phyloP scores from a whole-genome alignment of 2,797 vertebrate genomes.

The Okamejei kenojei region DNA sequence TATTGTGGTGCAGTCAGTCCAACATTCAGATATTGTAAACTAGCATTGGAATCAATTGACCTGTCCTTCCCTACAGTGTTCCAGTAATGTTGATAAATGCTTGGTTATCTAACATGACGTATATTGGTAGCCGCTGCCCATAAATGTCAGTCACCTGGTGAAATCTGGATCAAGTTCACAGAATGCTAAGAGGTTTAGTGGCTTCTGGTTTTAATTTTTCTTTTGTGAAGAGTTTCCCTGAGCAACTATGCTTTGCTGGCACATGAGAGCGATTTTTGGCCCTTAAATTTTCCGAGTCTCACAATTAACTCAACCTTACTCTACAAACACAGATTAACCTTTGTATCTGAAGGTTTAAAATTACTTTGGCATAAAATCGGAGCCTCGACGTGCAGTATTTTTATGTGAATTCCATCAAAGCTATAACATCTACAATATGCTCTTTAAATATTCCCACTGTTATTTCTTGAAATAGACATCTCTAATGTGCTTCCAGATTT shows the following conservation, averaged over 20 bases:
- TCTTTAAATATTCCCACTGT: neutral
- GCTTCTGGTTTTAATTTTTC: neutral
- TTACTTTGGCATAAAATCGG: neutral
- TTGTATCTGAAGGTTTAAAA: neutral
- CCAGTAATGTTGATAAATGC: neutral
- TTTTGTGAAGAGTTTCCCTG: neutral
- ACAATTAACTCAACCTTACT: neutral
- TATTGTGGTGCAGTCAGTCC: neutral
- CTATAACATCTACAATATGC: neutral
- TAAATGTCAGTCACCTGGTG: neutral
- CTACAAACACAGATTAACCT: neutral
- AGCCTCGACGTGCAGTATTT: neutral
- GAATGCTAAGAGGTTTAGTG: neutral
- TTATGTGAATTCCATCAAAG: neutral
- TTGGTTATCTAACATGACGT: neutral
- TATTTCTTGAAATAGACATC: neutral
- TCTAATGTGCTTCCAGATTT: neutral
- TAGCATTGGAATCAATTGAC: neutral
- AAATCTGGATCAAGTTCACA: neutral
- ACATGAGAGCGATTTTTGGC: neutral
- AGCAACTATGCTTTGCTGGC: neutral
- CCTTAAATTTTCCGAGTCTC: neutral
- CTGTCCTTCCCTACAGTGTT: neutral
- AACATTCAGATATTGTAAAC: neutral
- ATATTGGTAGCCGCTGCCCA: neutral